Base-by-base conservation (phyloP, 2,888 invertebrate species). In the Flabesymbios commensalis region DNA sequence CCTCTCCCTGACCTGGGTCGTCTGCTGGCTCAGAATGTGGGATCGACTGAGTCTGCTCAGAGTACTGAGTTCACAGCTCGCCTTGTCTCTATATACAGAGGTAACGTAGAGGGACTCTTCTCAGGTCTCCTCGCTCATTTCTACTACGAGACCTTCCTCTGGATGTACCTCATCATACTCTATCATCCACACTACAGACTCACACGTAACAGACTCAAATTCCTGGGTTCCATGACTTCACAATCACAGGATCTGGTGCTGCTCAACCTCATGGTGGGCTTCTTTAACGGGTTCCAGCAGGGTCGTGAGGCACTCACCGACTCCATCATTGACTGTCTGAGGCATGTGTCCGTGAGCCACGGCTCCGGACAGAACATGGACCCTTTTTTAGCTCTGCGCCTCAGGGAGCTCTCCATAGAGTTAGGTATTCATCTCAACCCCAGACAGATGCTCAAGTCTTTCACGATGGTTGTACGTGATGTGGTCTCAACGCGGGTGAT, bases 381-480 rank as follows among this genome's bases (percentile, higher is more conserved):
- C 39, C 39, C 39, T 36, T n/a, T n/a, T n/a, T n/a, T n/a, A n/a
- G 10, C 10, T n/a, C 39, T 10, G 10, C 39, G 39, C 10, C 39
- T 36, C 39, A 10, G n/a, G 10, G 39, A 36, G 39, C 45, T 45
- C 17, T 45, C 45, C 24, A 7, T 45, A 7, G 45, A 45, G 45
- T 24, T 45, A 7, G 45, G 45, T 7, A 45, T 22, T 10, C 45
- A 45, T 10, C 45, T 45, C 45, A 45, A 45, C 45, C 45, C 45
- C 45, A 45, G 45, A 45, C 45, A 45, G 22, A 45, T 45, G 45
- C 45, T 45, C 10, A 14, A 22, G 45, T 45, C 45, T 22, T 45
- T 45, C 24, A 24, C 7, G 10, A 24, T 7, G 7, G 45, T 45
- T 22, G 22, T 45, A 22, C 17, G 45, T 45, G 45, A 45, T 22